These are phyloP conservation scores for Latrodectus elegans DNA, from an alignment of 2,888 invertebrate species.

Conservation along the genomic window DNA sequence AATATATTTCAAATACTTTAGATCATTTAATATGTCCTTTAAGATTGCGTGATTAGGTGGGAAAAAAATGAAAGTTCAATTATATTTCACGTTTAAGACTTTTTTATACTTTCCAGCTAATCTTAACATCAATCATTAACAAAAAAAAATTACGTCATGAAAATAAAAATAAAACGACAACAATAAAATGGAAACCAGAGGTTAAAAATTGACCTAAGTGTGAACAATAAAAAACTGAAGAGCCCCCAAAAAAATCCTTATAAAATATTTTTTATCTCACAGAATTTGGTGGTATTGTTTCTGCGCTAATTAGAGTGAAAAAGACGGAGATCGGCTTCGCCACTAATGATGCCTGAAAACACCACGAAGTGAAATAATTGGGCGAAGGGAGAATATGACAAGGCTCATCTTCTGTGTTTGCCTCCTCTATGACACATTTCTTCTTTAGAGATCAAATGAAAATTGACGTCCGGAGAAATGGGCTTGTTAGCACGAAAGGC, in stretches of 20 bases:
- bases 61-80: no score
- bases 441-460: slow-evolving; percentile 36
- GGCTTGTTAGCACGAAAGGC: slow-evolving; percentile 48
- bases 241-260: no score
- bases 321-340: slow-evolving; percentile 37
- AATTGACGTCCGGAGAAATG: slow-evolving; percentile 55
- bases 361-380: slow-evolving; percentile 53
- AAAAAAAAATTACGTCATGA: neutral
- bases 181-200: neutral
- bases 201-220: neutral
- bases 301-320: slow-evolving; percentile 29
- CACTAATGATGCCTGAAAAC: slow-evolving; percentile 59
- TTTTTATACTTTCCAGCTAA: no score
- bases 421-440: slow-evolving; percentile 21
- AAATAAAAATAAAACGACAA: slow-evolving; percentile 1
- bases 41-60: no score
- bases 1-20: no score
- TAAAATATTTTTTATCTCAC: no score
- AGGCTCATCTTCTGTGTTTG: slow-evolving; percentile 5
- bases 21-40: no score
- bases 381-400: slow-evolving; percentile 35
- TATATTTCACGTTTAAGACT: no score
- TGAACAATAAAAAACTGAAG: no score
- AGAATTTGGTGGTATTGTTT: slow-evolving; percentile 41
- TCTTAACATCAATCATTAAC: no score